Evolutionary conservation across 2,888 invertebrate genomes (phyloP).

Genomic region (Brenthis ino): DNA sequence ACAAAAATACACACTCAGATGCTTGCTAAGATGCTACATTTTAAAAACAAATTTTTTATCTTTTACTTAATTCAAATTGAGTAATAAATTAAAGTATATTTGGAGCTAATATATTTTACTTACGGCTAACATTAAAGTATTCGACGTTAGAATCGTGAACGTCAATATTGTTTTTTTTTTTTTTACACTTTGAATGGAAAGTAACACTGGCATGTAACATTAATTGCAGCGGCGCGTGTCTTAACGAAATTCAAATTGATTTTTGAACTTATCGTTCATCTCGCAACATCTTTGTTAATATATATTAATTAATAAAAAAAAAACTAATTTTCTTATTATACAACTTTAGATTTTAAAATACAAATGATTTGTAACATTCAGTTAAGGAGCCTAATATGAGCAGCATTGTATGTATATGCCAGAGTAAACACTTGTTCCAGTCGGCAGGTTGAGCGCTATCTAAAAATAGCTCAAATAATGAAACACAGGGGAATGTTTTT

Average conservation of each 20-base stretch:
- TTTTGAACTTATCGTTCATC: constrained; percentile 65
- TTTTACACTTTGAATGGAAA: constrained; percentile 58
- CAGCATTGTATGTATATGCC: constrained; percentile 73
- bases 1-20: not conserved
- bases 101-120: constrained; percentile 66
- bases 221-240: constrained; percentile 65
- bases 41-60: constrained; percentile 14
- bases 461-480: constrained; percentile 80
- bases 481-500: constrained; percentile 82
- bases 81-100: constrained; percentile 49
- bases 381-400: constrained; percentile 63
- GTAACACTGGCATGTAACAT: constrained; percentile 64
- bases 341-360: constrained; percentile 2
- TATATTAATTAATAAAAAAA: constrained; percentile 64
- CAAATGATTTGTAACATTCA: constrained; percentile 34
- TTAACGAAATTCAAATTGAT: constrained; percentile 71
- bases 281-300: constrained; percentile 64
- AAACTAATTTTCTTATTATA: not conserved
- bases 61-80: constrained; percentile 36
- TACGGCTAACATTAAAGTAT: constrained; percentile 67
- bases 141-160: constrained; percentile 67
- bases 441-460: constrained; percentile 75
- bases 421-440: constrained; percentile 73
- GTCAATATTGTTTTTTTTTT: constrained; percentile 64
- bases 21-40: not conserved